Base-by-base conservation (phyloP, 2,888 invertebrate genomes). In the Drosophila koepferae region DNA sequence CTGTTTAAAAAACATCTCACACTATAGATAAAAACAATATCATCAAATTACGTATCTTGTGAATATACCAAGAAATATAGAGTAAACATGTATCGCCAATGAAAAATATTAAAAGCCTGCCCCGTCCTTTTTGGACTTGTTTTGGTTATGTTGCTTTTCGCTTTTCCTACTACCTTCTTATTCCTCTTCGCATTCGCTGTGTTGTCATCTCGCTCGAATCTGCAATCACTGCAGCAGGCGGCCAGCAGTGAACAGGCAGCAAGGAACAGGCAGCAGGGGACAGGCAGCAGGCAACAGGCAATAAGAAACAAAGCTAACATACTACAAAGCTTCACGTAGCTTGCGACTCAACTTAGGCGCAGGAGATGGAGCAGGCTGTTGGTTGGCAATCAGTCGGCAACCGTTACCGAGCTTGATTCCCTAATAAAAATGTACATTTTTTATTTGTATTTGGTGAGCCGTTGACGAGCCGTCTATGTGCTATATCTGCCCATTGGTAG, bases 131-230 rank as follows among this genome's bases (percentile, higher is more conserved):
- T 70, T 31, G 36, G 58, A 69, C 77, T 53, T 64, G 71, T 75
- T 75, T 77, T 56, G 77, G 40, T 65, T 43, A 43, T 64, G 61
- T 76, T 82, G 66, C 58, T 70, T 72, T 85, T 63, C 62, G 67
- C 48, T 66, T 76, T 70, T 70, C 58, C 71, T 76, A 71, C 83
- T 72, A 70, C 83, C 69, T 71, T 75, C 69, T 66, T 74, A 62
- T 67, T 64, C 48, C 67, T 54, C 61, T 40, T 56, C 51, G 58
- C 63, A 59, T 60, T 81, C 46, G 59, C 72, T 74, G 59, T 79
- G 70, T 79, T 77, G 81, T 77, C 77, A 80, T 77, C 76, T 77
- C 62, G 70, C 81, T 65, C 75, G 81, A 85, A 88, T 90, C 83
- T 88, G 86, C 90, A 89, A 77, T 81, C 82, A 68, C 62, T 68